Evolutionary conservation across 1,140 invertebrate genomes (phyloP).

Genomic region (Cotesia typhae): DNA sequence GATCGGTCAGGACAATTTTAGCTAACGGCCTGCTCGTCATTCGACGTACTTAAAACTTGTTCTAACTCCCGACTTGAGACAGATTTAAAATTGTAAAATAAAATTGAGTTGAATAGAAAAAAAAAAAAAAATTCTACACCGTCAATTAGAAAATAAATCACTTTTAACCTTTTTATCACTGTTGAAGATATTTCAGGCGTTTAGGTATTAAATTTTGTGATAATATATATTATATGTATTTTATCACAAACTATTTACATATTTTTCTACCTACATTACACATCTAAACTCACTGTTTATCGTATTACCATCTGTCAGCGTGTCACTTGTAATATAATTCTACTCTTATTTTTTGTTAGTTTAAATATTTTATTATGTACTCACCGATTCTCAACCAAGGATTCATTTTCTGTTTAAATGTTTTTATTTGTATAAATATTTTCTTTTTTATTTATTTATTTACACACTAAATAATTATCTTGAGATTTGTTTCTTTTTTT

Average conservation of each 20-base stretch:
- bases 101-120: neutral
- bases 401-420: no score
- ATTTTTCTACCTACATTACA: neutral
- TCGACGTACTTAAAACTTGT: constrained; percentile 15
- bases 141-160: constrained; percentile 19
- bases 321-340: constrained; percentile 1
- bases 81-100: no score
- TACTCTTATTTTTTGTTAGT: neutral
- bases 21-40: constrained; percentile 48
- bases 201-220: neutral
- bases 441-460: no score
- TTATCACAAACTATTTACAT: neutral
- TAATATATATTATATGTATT: neutral
- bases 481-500: no score
- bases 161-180: neutral
- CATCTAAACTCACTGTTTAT: neutral
- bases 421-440: no score
- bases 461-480: no score
- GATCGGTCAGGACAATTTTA: constrained; percentile 59
- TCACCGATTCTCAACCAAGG: no score
- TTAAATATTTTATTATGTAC: neutral
- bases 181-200: neutral
- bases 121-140: no score
- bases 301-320: constrained; percentile 20
- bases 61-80: no score